Conservation (phyloP, 2,888 invertebrate genomes). For the Drosophila ezoana region DNA sequence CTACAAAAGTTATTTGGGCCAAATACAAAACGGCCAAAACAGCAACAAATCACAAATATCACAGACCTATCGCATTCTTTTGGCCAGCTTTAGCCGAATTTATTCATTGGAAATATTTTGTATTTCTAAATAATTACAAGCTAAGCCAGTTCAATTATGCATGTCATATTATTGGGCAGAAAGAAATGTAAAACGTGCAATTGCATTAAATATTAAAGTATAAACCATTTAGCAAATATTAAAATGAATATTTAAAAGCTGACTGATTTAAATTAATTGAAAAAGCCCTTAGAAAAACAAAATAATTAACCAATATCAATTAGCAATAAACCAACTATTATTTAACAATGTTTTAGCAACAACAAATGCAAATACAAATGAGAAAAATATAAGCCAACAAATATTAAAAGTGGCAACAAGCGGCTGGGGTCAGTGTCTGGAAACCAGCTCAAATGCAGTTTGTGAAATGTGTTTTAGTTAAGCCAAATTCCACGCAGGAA, state of each 20-base stretch:
- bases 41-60: neutral
- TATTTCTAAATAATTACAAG: neutral
- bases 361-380: slow-evolving; percentile 10
- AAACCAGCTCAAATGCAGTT: slow-evolving; percentile 69
- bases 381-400: slow-evolving; percentile 4
- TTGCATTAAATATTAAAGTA: slow-evolving; percentile 3
- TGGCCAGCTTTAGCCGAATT: neutral
- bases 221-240: slow-evolving; percentile 7
- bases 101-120: slow-evolving; percentile 1
- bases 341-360: slow-evolving; percentile 2
- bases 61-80: neutral
- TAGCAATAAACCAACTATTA: slow-evolving; percentile 17
- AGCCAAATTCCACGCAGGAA: slow-evolving; percentile 69
- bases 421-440: slow-evolving; percentile 9
- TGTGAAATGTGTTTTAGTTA: slow-evolving; percentile 73
- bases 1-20: slow-evolving; percentile 35
- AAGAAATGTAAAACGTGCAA: neutral
- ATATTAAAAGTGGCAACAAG: slow-evolving; percentile 15
- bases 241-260: neutral
- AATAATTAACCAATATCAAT: slow-evolving; percentile 23
- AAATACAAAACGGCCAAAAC: neutral
- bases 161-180: slow-evolving; percentile 2
- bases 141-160: slow-evolving; percentile 10
- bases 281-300: slow-evolving; percentile 8
- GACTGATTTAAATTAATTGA: neutral